Conservation (phyloP, 2,113 vertebrate species). For the Pampusana beccarii region DNA sequence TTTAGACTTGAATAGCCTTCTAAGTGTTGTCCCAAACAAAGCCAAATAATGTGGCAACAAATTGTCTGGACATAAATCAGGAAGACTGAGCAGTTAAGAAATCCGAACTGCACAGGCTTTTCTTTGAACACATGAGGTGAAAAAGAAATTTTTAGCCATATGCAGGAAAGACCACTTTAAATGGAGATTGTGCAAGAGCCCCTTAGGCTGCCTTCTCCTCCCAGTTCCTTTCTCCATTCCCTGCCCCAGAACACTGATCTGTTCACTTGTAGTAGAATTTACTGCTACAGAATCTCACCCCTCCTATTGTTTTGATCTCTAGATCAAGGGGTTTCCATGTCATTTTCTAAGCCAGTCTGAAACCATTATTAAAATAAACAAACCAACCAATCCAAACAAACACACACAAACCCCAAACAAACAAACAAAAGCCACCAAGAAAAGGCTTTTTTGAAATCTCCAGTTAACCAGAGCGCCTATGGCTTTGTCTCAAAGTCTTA, state of each 20-base stretch:
- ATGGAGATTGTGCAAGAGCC: background rate
- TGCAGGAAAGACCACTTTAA: background rate
- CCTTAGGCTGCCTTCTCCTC: background rate
- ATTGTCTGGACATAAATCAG: conserved; percentile 10
- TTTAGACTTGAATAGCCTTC: conserved; percentile 21
- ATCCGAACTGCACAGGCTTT: background rate
- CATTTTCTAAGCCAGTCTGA: background rate
- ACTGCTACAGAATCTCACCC: background rate
- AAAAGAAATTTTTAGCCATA: background rate
- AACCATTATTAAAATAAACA: background rate
- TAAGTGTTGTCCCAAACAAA: conserved; percentile 45
- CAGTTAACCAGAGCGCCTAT: background rate
- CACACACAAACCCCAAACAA: no score
- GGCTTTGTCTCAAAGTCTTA: background rate
- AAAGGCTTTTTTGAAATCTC: background rate
- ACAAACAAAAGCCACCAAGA: background rate
- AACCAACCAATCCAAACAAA: no score
- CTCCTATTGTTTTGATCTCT: background rate
- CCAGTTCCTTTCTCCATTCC: background rate
- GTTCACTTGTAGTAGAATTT: background rate
- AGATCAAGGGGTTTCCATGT: background rate
- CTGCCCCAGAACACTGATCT: background rate
- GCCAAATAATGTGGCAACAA: conserved; percentile 12
- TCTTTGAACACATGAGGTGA: background rate
- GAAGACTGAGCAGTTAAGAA: conserved; percentile 7